phyloP scores from a whole-genome alignment of 2,888 invertebrate genomes.

The Crematogaster levior region DNA sequence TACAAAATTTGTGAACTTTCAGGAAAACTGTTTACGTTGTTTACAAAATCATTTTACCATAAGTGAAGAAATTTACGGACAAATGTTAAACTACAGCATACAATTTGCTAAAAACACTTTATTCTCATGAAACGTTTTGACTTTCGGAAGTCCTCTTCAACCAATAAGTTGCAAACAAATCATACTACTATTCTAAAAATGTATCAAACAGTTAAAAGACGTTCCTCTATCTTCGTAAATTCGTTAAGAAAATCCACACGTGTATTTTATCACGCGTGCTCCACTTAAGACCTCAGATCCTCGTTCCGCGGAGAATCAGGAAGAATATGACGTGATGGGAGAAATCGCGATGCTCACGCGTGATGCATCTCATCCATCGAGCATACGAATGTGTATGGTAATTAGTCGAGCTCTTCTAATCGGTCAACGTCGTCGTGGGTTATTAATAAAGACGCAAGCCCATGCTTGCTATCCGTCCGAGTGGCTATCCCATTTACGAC shows the following conservation, averaged over 20 bases:
- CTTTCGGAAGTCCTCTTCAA: too few relatives aligned
- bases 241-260: neutral
- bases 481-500: conserved; percentile 75
- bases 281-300: conserved; percentile 51
- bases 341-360: conserved; percentile 26
- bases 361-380: conserved; percentile 51
- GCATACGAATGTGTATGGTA: conserved; percentile 76
- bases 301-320: conserved; percentile 24
- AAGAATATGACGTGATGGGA: conserved; percentile 4
- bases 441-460: conserved; percentile 84
- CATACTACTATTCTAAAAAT: neutral
- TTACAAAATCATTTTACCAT: neutral
- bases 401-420: conserved; percentile 79
- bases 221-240: too few relatives aligned
- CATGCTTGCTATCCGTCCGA: conserved; percentile 73
- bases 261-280: neutral
- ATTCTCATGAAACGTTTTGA: too few relatives aligned
- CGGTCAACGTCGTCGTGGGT: conserved; percentile 82
- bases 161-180: too few relatives aligned
- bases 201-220: neutral
- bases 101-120: too few relatives aligned
- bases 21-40: too few relatives aligned
- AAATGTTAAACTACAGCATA: too few relatives aligned
- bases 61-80: neutral
- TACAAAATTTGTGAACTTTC: too few relatives aligned